phyloP scores from a whole-genome alignment of 2,113 vertebrate species.

The Mastomys coucha region DNA sequence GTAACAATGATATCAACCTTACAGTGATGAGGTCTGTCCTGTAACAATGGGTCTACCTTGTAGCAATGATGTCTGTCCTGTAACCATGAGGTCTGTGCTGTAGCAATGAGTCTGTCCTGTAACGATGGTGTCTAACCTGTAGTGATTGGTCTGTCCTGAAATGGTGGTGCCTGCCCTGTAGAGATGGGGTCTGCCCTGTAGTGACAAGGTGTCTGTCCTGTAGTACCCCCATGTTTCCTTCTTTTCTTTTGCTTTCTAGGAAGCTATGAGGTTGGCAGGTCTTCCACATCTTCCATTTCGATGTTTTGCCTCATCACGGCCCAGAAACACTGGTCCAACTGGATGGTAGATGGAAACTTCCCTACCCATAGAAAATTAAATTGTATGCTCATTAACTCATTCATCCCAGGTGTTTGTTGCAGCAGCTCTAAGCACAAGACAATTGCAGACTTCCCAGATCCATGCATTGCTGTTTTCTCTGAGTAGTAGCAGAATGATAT shows the following conservation, averaged over 20 bases:
- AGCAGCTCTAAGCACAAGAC: background rate
- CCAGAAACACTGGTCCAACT: no score
- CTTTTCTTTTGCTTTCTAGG: background rate
- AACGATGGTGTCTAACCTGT: background rate
- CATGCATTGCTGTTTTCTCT: background rate
- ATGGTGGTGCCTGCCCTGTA: background rate
- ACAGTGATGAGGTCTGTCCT: background rate
- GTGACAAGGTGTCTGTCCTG: background rate
- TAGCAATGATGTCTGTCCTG: background rate
- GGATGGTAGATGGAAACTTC: background rate
- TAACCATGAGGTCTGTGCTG: background rate
- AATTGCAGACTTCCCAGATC: background rate
- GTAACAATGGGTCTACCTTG: background rate
- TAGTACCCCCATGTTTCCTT: background rate
- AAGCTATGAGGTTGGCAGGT: no score
- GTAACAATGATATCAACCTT: background rate
- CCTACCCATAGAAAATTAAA: background rate
- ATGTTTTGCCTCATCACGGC: background rate
- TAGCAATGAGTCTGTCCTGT: background rate
- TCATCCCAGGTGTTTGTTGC: background rate
- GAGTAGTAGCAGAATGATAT: background rate
- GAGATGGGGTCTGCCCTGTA: background rate
- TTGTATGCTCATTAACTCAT: background rate
- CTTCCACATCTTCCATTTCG: background rate
- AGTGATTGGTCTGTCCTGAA: background rate